Evolutionary conservation across 2,797 vertebrate genomes (phyloP).

Genomic region (Anguilla anguilla): DNA sequence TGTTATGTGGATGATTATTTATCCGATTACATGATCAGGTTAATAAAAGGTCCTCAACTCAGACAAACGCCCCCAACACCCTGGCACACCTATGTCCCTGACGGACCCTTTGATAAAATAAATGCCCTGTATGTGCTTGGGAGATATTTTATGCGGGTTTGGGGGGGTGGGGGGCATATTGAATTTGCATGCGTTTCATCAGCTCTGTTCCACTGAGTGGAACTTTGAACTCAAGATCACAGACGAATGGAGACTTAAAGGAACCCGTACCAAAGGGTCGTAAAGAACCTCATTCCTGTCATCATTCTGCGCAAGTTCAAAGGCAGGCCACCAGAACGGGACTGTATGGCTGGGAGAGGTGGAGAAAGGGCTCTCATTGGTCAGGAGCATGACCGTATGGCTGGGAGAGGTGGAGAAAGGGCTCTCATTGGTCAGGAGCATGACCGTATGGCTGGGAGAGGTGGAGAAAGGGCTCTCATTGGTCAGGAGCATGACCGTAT

Average conservation of each 20-base stretch:
- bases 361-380: constrained; percentile 31
- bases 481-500: neutral
- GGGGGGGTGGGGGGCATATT: constrained; percentile 36
- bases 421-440: constrained; percentile 43
- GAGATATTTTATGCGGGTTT: constrained; percentile 39
- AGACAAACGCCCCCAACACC: too few relatives aligned
- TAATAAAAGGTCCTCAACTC: too few relatives aligned
- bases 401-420: neutral
- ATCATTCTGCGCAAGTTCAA: constrained; percentile 15
- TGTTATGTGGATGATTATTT: too few relatives aligned
- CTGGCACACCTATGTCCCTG: too few relatives aligned
- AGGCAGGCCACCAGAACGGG: constrained; percentile 9
- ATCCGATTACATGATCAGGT: too few relatives aligned
- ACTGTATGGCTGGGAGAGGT: constrained; percentile 22
- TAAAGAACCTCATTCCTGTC: neutral
- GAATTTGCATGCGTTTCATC: constrained; percentile 52
- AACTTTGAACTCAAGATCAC: neutral
- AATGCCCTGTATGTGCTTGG: too few relatives aligned
- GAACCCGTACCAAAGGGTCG: neutral
- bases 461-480: neutral
- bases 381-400: constrained; percentile 30
- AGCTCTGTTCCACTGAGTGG: constrained; percentile 36
- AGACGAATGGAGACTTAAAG: constrained; percentile 39
- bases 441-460: neutral
- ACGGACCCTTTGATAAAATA: too few relatives aligned